Conservation (phyloP, 2,113 vertebrate species). For the Odontophorus gujanensis region DNA sequence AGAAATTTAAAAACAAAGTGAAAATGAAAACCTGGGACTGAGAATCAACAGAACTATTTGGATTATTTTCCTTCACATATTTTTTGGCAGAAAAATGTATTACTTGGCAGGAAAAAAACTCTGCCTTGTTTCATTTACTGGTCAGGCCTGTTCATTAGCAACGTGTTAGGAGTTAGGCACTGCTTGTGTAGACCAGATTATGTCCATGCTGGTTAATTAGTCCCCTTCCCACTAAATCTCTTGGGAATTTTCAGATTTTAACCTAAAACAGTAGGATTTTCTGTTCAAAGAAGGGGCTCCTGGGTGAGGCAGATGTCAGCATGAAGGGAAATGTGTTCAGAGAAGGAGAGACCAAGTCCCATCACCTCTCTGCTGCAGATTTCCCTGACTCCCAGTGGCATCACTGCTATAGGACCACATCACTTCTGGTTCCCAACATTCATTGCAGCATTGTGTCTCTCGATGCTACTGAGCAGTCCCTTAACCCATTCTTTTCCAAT, state of each 20-base stretch:
- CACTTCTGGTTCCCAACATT: not conserved
- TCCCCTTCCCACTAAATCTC: not conserved
- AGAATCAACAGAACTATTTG: constrained; percentile 28
- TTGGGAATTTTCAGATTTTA: not conserved
- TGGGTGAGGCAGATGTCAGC: not conserved
- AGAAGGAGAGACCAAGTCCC: not conserved
- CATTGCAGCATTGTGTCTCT: not conserved
- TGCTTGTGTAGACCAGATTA: not conserved
- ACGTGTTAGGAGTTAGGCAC: not conserved
- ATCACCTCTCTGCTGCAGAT: not conserved
- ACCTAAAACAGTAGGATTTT: not conserved
- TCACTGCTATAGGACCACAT: not conserved
- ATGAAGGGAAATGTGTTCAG: not conserved
- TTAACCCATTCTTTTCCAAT: not conserved
- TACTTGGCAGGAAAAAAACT: constrained; percentile 3
- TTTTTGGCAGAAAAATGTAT: constrained; percentile 21
- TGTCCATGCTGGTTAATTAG: not conserved
- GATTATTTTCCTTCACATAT: constrained; percentile 12
- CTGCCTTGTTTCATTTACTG: not conserved
- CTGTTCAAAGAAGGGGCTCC: not conserved
- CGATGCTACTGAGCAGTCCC: not conserved
- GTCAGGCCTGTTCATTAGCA: constrained; percentile 1
- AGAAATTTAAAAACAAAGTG: not conserved
- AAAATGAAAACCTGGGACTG: constrained; percentile 18
- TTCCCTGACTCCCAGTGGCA: not conserved